phyloP scores from a whole-genome alignment of 2,888 invertebrate species.

The Cantharis rufa region DNA sequence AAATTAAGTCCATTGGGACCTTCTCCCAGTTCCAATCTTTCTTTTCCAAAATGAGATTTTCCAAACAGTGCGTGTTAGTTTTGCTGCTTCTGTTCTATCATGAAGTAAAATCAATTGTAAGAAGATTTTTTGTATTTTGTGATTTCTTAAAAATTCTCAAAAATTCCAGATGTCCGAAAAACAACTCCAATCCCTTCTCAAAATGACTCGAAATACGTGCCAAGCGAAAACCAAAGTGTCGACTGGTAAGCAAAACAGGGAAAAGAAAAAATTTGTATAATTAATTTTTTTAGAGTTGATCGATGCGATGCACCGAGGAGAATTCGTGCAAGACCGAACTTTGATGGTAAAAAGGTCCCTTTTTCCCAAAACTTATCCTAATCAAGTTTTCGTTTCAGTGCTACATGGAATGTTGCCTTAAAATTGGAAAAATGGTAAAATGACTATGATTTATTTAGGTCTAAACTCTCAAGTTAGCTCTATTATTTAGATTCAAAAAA shows the following conservation, averaged over 20 bases:
- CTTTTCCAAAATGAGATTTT: neutral
- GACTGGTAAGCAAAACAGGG: neutral
- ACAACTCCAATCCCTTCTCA: neutral
- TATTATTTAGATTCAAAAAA: constrained; percentile 11
- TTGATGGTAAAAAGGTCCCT: constrained; percentile 25
- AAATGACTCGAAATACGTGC: neutral
- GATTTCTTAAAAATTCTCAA: neutral
- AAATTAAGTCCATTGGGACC: neutral
- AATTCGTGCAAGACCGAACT: constrained; percentile 34
- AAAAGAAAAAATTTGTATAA: neutral
- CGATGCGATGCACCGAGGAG: constrained; percentile 37
- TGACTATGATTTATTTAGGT: neutral
- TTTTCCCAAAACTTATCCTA: constrained; percentile 6
- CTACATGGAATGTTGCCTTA: constrained; percentile 57
- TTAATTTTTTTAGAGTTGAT: constrained; percentile 29
- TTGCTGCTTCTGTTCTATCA: neutral
- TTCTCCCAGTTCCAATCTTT: neutral
- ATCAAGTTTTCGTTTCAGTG: constrained; percentile 53
- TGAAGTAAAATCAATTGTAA: neutral
- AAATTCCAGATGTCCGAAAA: neutral
- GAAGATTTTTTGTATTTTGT: neutral
- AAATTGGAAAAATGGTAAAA: constrained; percentile 59
- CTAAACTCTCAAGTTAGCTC: neutral
- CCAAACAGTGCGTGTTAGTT: neutral
- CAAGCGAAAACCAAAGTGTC: neutral